Base-by-base conservation (phyloP, 2,888 invertebrate species). In the Cephus nigrinus region DNA sequence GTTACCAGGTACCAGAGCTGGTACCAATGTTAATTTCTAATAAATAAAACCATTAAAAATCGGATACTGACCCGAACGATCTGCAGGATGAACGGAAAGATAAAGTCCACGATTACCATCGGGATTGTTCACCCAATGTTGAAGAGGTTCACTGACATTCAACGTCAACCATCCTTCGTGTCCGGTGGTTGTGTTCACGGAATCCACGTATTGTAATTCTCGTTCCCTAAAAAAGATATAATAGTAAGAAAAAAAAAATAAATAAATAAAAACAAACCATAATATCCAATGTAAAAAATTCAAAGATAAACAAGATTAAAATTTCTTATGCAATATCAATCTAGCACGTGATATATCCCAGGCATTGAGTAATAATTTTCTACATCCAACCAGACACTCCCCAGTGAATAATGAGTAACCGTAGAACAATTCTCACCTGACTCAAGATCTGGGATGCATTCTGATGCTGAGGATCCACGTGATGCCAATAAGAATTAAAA, bases 161-260 rank as follows among this genome's bases (percentile, higher is more conserved):
- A 98, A 91, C 86, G 96, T 95, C 79, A 98, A 90, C 98, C 98
- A 98, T 12, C 98, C 98, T 83, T 96, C 95, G 80, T 94, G 95
- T 69, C 93, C 93, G 5, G 95, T 93, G n/a, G 95, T 96, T 0
- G 96, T 96, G 88, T 97, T 97, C 68, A 95, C 94, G 9, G 96
- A 93, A 40, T 96, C 95, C 31, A 97, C 93, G 81, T 95, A 94
- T 89, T 96, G 95, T 88, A 97, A 92, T 88, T 96, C 95, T 80
- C 95, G 93, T 87, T 95, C 95, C 12, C 96, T 96, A 89, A 76
- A 92, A 86, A 78, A 76, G 80, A 76, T 77, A 71, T 3, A 15
- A 71, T 31, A n/a, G 69, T 75, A 68, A n/a, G 33, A 23, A 31
- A 4, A 30, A 23, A 4, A 15, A 34, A 40, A n/a, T n/a, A n/a